Evolutionary conservation across 2,113 vertebrate genomes (phyloP), one percentile per base, ranked within the genome.

Genomic region (Acrocephalus kingi): DNA sequence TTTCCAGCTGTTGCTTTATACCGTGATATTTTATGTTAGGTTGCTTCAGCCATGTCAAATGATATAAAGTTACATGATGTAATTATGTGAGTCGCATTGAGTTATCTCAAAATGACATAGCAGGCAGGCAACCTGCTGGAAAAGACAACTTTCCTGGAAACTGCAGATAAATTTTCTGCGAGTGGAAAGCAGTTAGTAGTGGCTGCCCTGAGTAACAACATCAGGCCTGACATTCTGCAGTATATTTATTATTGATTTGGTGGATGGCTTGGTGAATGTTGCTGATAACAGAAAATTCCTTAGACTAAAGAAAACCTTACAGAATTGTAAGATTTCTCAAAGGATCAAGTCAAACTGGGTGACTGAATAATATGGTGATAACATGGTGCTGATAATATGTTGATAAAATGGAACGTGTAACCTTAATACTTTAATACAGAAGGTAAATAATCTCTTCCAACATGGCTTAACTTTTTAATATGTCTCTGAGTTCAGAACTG

Each of bases 41-140:
- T 94, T 97, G 87, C 81, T 83, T 97, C 91, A 97, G 66, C 87
- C 89, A 94, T 95, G 84, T 97, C 85, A 97, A 97, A 93, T 94
- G 90, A 96, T 93, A 84, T 64, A 87, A 96, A 96, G 88, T 93
- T 87, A 93, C 84, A 89, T 92, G 94, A 94, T 97, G 75, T 84
- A 96, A 96, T 84, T 86, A 92, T 81, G 66, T 80, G 64, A 83
- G 92, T 96, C 89, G 63, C 94, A 89, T 84, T 96, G 93, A 97
- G 89, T 97, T 97, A 97, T 93, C 93, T 93, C 81, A 69, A 33
- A 71, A 72, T 92, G 92, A 95, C 89, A 75, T 64, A 92, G 69
- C 84, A 96, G 94, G 55, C 75, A 86, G 90, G 77, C 64, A 86
- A 96, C 87, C 89, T 92, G 78, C 59, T 82, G 83, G 75, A 84